Conservation (phyloP, 1,140 invertebrate species). For the Oreohelix idahoensis region DNA sequence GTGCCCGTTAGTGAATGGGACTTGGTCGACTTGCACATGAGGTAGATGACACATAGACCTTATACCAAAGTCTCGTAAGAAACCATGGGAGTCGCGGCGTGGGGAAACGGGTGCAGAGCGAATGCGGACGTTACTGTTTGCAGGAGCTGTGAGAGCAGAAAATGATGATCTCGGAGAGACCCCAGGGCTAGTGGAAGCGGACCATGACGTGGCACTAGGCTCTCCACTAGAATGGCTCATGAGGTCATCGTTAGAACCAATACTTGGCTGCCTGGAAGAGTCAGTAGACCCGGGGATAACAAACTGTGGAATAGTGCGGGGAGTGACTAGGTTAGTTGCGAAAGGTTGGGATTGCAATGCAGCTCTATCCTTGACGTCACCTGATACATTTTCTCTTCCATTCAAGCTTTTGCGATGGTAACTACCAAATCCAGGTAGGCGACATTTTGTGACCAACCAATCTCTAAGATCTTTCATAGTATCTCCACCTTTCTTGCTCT, state of each 20-base stretch:
- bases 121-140: constrained; percentile 42
- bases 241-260: constrained; percentile 56
- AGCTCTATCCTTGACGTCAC: constrained; percentile 9
- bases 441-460: constrained; percentile 65
- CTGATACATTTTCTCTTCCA: too few species aligned
- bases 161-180: constrained; percentile 53
- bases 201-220: constrained; percentile 48
- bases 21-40: constrained; percentile 27
- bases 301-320: constrained; percentile 66
- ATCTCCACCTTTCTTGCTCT: constrained; percentile 49
- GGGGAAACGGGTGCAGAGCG: constrained; percentile 63
- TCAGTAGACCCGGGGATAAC: constrained; percentile 64
- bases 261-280: constrained; percentile 60
- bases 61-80: constrained; percentile 44
- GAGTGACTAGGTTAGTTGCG: constrained; percentile 56
- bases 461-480: constrained; percentile 63
- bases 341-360: constrained; percentile 12
- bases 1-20: constrained; percentile 4
- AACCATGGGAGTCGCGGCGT: constrained; percentile 52
- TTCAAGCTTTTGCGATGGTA: not conserved
- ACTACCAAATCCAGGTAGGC: constrained; percentile 43
- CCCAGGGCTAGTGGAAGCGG: constrained; percentile 55
- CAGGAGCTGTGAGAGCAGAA: constrained; percentile 50
- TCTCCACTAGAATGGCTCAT: constrained; percentile 47
- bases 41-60: constrained; percentile 43